These are phyloP conservation scores for Drosophila buzzatii DNA, from an alignment of 2,888 invertebrate genomes.

Conservation along the genomic window DNA sequence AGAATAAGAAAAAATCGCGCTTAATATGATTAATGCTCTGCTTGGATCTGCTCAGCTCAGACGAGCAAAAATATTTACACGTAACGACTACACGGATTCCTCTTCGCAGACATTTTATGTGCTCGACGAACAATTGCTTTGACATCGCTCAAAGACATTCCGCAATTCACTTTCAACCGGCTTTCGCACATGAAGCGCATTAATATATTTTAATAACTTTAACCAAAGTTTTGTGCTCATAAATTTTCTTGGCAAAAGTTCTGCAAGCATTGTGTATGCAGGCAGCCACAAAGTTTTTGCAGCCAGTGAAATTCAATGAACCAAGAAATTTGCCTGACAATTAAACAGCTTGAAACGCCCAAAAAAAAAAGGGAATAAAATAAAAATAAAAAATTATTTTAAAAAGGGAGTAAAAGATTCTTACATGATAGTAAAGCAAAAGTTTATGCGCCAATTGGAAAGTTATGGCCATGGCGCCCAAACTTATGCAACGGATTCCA, in stretches of 20 bases:
- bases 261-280: slow-evolving; percentile 32
- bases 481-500: slow-evolving; percentile 67
- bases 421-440: slow-evolving; percentile 63
- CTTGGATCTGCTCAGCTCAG: slow-evolving; percentile 49
- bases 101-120: slow-evolving; percentile 22
- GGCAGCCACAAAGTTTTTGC: slow-evolving; percentile 47
- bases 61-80: slow-evolving; percentile 73
- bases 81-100: slow-evolving; percentile 45
- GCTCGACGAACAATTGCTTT: slow-evolving; percentile 34
- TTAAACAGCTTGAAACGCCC: slow-evolving; percentile 69
- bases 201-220: slow-evolving; percentile 9
- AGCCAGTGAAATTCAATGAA: slow-evolving; percentile 64
- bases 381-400: background rate
- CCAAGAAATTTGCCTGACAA: slow-evolving; percentile 70
- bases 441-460: slow-evolving; percentile 64
- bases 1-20: slow-evolving; percentile 28
- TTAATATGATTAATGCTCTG: slow-evolving; percentile 76
- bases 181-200: slow-evolving; percentile 1
- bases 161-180: slow-evolving; percentile 27
- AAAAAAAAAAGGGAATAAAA: background rate
- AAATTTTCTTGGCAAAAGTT: slow-evolving; percentile 17
- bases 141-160: slow-evolving; percentile 28
- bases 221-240: background rate
- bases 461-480: slow-evolving; percentile 62
- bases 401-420: slow-evolving; percentile 34